These are phyloP conservation scores for Euplexia lucipara DNA, from an alignment of 2,888 invertebrate species.

Conservation along the genomic window DNA sequence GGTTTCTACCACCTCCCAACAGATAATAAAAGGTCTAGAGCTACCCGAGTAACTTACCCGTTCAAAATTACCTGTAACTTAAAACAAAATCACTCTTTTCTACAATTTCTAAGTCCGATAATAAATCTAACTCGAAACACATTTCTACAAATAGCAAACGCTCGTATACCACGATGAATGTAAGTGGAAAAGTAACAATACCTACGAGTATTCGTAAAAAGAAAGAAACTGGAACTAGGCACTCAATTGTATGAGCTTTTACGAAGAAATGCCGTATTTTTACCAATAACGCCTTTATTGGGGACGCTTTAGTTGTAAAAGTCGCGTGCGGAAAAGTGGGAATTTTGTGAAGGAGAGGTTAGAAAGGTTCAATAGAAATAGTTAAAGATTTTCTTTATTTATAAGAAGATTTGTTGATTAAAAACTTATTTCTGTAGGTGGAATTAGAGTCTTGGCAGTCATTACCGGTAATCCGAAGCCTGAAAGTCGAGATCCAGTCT, in stretches of 20 bases:
- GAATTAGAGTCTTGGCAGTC: neutral
- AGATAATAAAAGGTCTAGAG: no score
- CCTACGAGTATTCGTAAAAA: conserved; percentile 40
- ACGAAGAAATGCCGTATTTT: conserved; percentile 45
- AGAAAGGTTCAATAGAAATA: conserved; percentile 19
- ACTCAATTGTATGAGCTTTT: conserved; percentile 49
- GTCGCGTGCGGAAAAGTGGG: conserved; percentile 24
- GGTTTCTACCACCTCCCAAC: no score
- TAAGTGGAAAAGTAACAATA: conserved; percentile 34
- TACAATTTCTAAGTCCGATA: neutral
- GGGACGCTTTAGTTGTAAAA: conserved; percentile 28
- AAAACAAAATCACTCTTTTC: neutral
- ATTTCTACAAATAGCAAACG: conserved; percentile 34
- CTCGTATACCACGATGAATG: conserved; percentile 21
- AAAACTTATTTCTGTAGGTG: neutral
- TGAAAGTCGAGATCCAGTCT: no score
- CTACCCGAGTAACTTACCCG: neutral
- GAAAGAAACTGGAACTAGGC: conserved; percentile 39
- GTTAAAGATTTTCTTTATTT: conserved; percentile 15
- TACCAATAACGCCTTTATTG: conserved; percentile 47
- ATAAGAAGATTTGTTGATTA: conserved; percentile 17
- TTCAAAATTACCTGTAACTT: neutral
- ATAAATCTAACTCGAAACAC: conserved; percentile 17
- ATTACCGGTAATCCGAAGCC: no score
- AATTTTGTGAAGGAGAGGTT: conserved; percentile 11